Percentiles rank a stretch among this genome's conserved stretches.
Evolutionary conservation across 2,888 invertebrate species (phyloP).

Genomic region (Crossocerus cetratus): DNA sequence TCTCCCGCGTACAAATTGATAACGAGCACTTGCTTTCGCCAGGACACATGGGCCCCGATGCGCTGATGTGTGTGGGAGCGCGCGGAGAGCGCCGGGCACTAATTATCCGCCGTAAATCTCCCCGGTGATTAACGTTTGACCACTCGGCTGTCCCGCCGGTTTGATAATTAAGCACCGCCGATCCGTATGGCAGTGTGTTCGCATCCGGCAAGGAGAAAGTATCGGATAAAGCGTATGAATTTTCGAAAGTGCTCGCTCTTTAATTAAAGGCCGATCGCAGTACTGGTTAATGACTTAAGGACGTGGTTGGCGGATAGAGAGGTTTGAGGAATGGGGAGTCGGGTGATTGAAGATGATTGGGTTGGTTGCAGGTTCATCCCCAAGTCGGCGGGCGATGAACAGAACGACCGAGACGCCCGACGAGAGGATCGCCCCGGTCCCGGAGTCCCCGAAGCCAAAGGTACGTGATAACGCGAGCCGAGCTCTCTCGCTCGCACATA

Average conservation of each 20-base stretch:
- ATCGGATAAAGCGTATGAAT: too few relatives aligned
- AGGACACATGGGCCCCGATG: not conserved
- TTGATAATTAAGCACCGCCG: too few relatives aligned
- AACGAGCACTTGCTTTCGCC: not conserved
- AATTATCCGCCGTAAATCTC: conserved; percentile 2
- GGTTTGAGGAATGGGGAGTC: not conserved
- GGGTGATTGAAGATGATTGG: not conserved
- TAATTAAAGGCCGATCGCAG: too few relatives aligned
- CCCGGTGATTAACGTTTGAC: not conserved
- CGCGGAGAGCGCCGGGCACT: not conserved
- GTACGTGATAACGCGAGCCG: conserved; percentile 68
- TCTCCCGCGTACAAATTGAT: not conserved
- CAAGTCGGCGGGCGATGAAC: conserved; percentile 77
- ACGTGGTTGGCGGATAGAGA: too few relatives aligned
- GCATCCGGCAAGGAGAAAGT: too few relatives aligned
- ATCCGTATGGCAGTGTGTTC: too few relatives aligned
- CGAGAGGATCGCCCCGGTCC: conserved; percentile 75
- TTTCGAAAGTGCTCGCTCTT: too few relatives aligned
- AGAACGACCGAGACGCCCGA: conserved; percentile 74
- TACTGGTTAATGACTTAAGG: too few relatives aligned
- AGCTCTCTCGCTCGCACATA: too few relatives aligned
- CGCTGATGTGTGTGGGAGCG: too few relatives aligned
- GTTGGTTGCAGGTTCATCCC: conserved; percentile 77
- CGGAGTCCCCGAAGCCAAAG: conserved; percentile 78
- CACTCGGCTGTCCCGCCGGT: too few relatives aligned